Evolutionary conservation across 1,140 invertebrate species (phyloP).

Genomic region (Pemphigus obesinymphae): DNA sequence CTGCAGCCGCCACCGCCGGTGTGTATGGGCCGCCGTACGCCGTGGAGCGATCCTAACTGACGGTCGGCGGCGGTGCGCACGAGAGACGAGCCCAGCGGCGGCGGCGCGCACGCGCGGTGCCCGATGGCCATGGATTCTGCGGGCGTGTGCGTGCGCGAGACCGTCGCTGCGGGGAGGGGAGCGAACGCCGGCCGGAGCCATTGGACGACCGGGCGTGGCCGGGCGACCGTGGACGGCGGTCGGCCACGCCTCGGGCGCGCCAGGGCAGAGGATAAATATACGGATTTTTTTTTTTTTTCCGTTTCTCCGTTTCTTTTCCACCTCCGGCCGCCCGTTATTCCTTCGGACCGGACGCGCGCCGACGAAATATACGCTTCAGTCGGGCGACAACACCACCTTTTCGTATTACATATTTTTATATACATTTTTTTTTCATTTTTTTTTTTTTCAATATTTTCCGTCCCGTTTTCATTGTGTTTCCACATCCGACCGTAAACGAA

Average conservation of each 20-base stretch:
- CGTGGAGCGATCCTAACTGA: constrained; percentile 32
- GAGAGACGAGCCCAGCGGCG: neutral
- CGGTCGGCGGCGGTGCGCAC: neutral
- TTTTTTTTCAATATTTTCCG: too few relatives aligned
- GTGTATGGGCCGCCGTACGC: constrained; percentile 20
- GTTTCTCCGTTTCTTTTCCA: too few relatives aligned
- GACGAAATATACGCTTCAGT: neutral
- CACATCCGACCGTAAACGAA: constrained; percentile 9
- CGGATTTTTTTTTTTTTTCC: neutral
- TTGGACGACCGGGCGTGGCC: neutral
- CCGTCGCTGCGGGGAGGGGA: neutral
- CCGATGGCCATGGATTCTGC: neutral
- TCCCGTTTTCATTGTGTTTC: constrained; percentile 2
- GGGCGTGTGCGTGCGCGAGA: neutral
- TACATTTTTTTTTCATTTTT: too few relatives aligned
- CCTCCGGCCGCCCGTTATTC: too few relatives aligned
- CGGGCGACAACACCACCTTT: too few relatives aligned
- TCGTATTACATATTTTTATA: too few relatives aligned
- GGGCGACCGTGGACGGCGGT: too few relatives aligned
- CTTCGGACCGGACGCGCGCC: neutral
- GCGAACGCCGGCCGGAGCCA: neutral
- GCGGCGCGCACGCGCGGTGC: too few relatives aligned
- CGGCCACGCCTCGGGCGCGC: neutral
- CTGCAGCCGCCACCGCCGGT: neutral
- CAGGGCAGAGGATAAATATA: neutral